These are phyloP conservation scores for Ridgeia piscesae DNA, from an alignment of 1,140 invertebrate genomes.

Conservation along the genomic window DNA sequence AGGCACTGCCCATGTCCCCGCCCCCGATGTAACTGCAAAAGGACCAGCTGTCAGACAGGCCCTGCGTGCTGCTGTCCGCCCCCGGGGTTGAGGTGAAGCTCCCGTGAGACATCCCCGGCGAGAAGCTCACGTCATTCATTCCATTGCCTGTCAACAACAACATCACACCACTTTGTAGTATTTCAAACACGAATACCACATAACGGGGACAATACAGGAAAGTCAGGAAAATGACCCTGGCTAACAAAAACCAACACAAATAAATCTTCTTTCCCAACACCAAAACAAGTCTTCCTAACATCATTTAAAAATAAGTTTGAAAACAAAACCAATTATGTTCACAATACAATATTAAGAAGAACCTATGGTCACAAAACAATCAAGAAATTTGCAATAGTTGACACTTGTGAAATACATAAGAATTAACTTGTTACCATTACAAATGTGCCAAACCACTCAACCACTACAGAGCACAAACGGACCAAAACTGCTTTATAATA, in stretches of 20 bases:
- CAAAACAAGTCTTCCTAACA: background rate
- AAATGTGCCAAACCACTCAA: too few species aligned
- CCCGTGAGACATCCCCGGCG: constrained; percentile 34
- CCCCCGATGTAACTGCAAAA: constrained; percentile 48
- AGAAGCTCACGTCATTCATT: constrained; percentile 46
- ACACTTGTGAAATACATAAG: too few species aligned
- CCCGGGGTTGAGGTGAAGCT: constrained; percentile 33
- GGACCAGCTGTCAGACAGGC: constrained; percentile 47
- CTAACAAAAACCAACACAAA: background rate
- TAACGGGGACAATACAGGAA: background rate
- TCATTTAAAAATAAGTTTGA: background rate
- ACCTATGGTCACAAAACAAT: background rate
- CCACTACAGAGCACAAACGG: too few species aligned
- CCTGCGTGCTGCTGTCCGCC: constrained; percentile 21
- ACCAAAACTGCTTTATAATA: too few species aligned
- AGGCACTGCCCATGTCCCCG: constrained; percentile 27
- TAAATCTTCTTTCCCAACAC: background rate
- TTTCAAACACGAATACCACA: background rate
- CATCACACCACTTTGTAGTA: background rate
- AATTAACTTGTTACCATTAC: too few species aligned
- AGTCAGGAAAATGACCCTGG: background rate
- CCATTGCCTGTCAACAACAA: constrained; percentile 34
- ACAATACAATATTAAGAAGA: background rate
- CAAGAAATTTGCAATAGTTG: background rate
- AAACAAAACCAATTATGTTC: background rate